Evolutionary conservation across 2,888 invertebrate species (phyloP).

Genomic region (Synanthedon vespiformis): DNA sequence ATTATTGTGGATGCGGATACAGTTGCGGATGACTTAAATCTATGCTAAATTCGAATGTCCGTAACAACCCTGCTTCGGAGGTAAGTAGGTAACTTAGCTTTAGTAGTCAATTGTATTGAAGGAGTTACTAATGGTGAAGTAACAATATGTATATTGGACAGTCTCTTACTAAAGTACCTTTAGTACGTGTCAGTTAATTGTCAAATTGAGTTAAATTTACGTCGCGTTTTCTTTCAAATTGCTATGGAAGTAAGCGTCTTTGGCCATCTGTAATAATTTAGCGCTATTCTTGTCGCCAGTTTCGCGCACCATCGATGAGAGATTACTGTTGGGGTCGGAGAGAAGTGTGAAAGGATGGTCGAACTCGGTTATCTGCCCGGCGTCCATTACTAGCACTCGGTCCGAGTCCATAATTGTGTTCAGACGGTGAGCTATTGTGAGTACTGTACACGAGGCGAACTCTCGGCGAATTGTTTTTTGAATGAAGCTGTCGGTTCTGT

Average conservation of each 20-base stretch:
- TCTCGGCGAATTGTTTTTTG: constrained; percentile 84
- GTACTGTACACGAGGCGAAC: constrained; percentile 84
- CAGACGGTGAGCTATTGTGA: constrained; percentile 92
- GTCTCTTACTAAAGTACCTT: not conserved
- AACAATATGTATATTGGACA: no score
- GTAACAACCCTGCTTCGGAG: no score
- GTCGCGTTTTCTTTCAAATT: constrained; percentile 39
- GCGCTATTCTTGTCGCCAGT: constrained; percentile 70
- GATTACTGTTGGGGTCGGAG: constrained; percentile 61
- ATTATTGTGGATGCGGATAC: no score
- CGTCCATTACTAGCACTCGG: constrained; percentile 77
- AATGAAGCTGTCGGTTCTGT: constrained; percentile 82
- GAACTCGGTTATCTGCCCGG: constrained; percentile 73
- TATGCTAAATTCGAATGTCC: no score
- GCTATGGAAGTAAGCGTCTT: constrained; percentile 46
- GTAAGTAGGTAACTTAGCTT: no score
- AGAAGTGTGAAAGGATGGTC: constrained; percentile 73
- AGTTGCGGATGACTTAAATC: no score
- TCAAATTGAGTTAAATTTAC: constrained; percentile 13
- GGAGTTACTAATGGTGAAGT: no score
- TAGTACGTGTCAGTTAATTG: no score
- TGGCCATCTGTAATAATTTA: constrained; percentile 56
- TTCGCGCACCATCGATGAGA: constrained; percentile 70
- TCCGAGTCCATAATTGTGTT: constrained; percentile 94
- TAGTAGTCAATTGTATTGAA: no score